phyloP scores from a whole-genome alignment of 92 coral and sea anemone species.

The Meandrina meandrites region DNA sequence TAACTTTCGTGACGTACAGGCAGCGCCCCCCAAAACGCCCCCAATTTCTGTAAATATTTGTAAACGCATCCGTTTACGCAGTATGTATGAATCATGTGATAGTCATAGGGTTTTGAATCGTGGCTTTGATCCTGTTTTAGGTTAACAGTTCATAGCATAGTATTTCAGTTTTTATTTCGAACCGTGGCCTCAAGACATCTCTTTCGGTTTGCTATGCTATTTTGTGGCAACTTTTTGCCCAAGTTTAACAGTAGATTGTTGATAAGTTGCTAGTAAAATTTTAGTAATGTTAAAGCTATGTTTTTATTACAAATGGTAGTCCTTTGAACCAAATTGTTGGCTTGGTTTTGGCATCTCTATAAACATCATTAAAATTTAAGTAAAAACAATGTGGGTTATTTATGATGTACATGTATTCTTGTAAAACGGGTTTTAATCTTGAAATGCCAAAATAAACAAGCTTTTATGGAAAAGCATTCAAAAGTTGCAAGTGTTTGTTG shows the following conservation, averaged over 20 bases:
- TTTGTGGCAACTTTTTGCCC: background rate
- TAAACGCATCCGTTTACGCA: conserved; percentile 11
- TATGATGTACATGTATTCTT: background rate
- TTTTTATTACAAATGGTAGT: background rate
- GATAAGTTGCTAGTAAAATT: background rate
- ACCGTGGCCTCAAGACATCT: background rate
- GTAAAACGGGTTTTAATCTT: background rate
- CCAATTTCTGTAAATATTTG: conserved; percentile 8
- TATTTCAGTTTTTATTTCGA: background rate
- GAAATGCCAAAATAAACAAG: background rate
- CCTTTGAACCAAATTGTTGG: background rate
- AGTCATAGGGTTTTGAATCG: background rate
- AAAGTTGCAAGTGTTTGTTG: background rate
- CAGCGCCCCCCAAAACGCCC: conserved; percentile 85
- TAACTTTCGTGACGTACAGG: conserved; percentile 70
- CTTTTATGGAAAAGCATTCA: background rate
- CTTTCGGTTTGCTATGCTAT: background rate
- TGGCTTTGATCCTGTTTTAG: background rate
- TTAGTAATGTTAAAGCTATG: background rate
- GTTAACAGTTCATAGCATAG: background rate
- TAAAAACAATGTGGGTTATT: conserved; percentile 1
- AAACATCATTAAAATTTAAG: conserved; percentile 21
- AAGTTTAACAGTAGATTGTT: background rate
- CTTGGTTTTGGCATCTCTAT: background rate
- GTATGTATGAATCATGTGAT: conserved; percentile 22